Base-by-base conservation (phyloP, 2,888 invertebrate genomes). In the Cantharis rustica region DNA sequence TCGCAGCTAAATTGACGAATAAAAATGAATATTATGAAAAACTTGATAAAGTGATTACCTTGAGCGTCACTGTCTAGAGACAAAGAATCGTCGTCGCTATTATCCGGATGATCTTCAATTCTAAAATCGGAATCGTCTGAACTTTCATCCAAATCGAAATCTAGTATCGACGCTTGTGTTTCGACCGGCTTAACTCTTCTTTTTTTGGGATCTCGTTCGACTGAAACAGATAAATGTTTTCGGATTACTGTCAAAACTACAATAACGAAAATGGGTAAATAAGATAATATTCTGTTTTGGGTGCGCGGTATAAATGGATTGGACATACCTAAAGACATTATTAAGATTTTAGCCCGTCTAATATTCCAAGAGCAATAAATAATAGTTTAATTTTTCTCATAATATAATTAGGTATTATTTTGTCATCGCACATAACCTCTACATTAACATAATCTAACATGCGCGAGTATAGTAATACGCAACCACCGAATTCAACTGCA, bases 81-180 rank as follows among this genome's bases (percentile, higher is more conserved):
- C 87, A 94, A 93, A 26, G 76, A 76, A 85, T 94, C 93, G 85
- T 93, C 95, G 86, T 94, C 95, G 79, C 94, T 95, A 82, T 94
- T 93, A 81, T 93, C 93, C 74, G 92, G 92, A 84, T 95, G 95
- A 86, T 95, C 95, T 86, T 96, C 96, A 76, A 96, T 96, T 73
- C 97, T 92, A 88, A 97, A 98, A 89, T 98, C 98, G 77, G 97
- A 97, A 88, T 98, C 98, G 86, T 98, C 97, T 0, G 96, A 96
- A 86, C 97, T 97, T 87, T 96, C 96, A 61, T 95, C 97, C 77
- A 96, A 90, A 89, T 96, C 96, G 83, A 96, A 95, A 87, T 95
- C 95, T 71, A 95, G 88, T 75, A 96, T 89, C 9, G 95, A 93
- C 80, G 94, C 93, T 63, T 93, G 92, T 10, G 93, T 92, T 85